Evolutionary conservation across 92 coral and sea anemone species (phyloP).

Genomic region (Palythoa grandiflora): DNA sequence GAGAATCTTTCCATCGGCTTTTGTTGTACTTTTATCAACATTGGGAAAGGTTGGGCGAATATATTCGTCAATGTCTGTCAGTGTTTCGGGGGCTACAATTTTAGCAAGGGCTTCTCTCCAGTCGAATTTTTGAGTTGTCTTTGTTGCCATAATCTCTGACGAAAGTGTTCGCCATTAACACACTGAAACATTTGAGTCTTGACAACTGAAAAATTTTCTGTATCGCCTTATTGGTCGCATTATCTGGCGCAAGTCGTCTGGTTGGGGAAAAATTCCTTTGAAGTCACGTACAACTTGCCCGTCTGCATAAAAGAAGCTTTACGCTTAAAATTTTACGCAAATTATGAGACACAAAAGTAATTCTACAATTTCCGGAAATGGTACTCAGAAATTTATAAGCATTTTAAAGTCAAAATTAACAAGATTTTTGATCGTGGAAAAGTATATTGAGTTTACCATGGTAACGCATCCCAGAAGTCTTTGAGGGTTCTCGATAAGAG

Average conservation of each 20-base stretch:
- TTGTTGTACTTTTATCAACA: not conserved
- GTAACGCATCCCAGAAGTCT: conserved; percentile 45
- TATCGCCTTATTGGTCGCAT: not conserved
- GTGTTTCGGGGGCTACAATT: conserved; percentile 76
- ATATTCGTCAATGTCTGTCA: conserved; percentile 82
- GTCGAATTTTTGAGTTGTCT: conserved; percentile 15
- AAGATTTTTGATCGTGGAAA: not conserved
- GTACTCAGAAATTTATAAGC: not conserved
- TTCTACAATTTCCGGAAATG: too few relatives aligned
- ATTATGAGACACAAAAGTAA: too few relatives aligned
- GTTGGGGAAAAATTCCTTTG: not conserved
- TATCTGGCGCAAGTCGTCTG: not conserved
- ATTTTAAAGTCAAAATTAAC: not conserved
- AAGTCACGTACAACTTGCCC: not conserved
- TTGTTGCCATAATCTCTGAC: conserved; percentile 47
- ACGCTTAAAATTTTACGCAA: too few relatives aligned
- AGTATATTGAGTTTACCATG: conserved; percentile 20
- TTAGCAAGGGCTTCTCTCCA: conserved; percentile 71
- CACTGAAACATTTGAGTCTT: not conserved
- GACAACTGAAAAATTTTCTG: not conserved
- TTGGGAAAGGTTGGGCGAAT: conserved; percentile 78
- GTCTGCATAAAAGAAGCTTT: too few relatives aligned
- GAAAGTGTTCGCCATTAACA: not conserved
- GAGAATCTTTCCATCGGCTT: not conserved
- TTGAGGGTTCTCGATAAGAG: conserved; percentile 10